A percentile compares a stretch with the other conserved stretches of the same genome.
Evolutionary conservation across 2,113 vertebrate species (phyloP).

Genomic region (Tachysurus fulvidraco): DNA sequence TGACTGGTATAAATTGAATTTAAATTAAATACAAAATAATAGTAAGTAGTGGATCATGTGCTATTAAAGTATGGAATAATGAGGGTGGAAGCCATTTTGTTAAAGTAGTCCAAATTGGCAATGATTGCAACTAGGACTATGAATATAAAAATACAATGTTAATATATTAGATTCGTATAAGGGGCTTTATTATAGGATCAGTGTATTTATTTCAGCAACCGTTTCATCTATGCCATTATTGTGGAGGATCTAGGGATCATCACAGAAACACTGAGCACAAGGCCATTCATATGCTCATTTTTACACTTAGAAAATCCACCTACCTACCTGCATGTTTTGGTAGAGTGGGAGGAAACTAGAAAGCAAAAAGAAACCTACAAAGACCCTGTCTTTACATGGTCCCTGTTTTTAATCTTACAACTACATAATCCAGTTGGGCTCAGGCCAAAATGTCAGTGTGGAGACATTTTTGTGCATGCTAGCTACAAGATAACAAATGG

Average conservation of each 20-base stretch:
- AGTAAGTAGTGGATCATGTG: background rate
- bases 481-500: no score
- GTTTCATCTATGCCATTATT: background rate
- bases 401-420: background rate
- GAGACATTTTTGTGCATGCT: no score
- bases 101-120: background rate
- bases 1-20: background rate
- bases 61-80: background rate
- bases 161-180: background rate
- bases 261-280: background rate
- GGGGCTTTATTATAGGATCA: background rate
- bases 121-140: background rate
- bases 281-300: background rate
- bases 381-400: background rate
- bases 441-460: no score
- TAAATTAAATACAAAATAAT: background rate
- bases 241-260: background rate
- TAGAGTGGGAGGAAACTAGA: background rate
- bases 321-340: background rate
- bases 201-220: background rate
- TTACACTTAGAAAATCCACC: constrained; percentile 8
- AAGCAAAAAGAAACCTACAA: background rate
- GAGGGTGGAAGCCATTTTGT: background rate
- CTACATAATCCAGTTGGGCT: background rate
- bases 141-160: background rate